Percentiles rank a stretch among this genome's conserved stretches.
Conservation (phyloP, 2,888 invertebrate genomes). For the Dasysyrphus albostriatus region DNA sequence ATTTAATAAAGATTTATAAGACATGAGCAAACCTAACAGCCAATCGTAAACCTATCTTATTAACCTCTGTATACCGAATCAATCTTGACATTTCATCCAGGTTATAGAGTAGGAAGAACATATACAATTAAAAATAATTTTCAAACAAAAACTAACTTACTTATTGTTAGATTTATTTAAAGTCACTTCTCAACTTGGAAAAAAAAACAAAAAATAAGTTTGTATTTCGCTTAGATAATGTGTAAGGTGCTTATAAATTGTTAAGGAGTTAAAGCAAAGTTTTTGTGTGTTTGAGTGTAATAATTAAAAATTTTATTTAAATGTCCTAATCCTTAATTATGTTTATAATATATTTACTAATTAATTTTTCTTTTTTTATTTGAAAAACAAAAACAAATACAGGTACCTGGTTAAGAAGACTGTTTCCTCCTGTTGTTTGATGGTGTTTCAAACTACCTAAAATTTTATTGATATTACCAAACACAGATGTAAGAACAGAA, state of each 20-base stretch:
- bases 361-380: slow-evolving; percentile 43
- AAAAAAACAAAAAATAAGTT: slow-evolving; percentile 5
- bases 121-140: too few species aligned
- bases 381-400: slow-evolving; percentile 61
- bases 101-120: too few species aligned
- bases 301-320: background rate
- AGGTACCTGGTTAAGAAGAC: slow-evolving; percentile 85
- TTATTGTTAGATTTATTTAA: background rate
- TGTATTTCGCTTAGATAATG: slow-evolving; percentile 12
- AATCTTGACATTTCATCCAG: too few species aligned
- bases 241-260: slow-evolving; percentile 23
- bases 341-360: background rate
- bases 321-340: background rate
- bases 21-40: too few species aligned
- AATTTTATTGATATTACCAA: slow-evolving; percentile 41
- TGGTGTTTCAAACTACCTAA: slow-evolving; percentile 84
- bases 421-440: slow-evolving; percentile 84
- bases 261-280: slow-evolving; percentile 31
- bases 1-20: too few species aligned
- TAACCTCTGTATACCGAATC: too few species aligned
- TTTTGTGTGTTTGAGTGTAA: slow-evolving; percentile 43
- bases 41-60: too few species aligned
- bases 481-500: slow-evolving; percentile 20
- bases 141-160: too few species aligned
- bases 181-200: background rate